Conservation (phyloP, 2,888 invertebrate species). For the Pseudococcus longispinus region DNA sequence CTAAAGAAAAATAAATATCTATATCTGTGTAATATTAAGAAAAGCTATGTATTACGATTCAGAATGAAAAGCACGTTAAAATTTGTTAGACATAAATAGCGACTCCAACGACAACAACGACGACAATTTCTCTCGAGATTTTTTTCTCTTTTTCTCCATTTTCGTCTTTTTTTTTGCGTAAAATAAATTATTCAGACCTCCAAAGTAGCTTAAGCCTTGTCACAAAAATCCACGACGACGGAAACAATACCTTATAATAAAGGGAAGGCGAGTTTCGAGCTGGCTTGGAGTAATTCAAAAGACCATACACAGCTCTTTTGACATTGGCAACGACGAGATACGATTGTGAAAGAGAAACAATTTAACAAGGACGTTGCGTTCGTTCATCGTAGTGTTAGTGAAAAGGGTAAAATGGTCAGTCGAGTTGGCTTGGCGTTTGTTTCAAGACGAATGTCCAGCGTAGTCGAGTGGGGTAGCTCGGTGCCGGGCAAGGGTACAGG, state of each 20-base stretch:
- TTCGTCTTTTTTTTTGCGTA: not conserved
- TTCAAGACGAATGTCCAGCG: not conserved
- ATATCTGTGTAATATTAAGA: not conserved
- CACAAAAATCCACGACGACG: not conserved
- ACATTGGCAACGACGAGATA: slow-evolving; percentile 13
- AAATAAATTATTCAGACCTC: slow-evolving; percentile 41
- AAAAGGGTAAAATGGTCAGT: slow-evolving; percentile 39
- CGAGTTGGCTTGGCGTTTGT: not conserved
- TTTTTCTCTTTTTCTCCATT: not conserved
- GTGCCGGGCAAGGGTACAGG: not conserved
- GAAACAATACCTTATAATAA: not conserved
- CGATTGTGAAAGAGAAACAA: slow-evolving; percentile 33
- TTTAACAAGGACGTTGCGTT: slow-evolving; percentile 27
- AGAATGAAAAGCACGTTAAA: not conserved
- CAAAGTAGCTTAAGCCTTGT: slow-evolving; percentile 27
- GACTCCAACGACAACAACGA: not conserved
- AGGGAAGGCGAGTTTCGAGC: not conserved
- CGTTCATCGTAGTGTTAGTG: not conserved
- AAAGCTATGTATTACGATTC: not conserved
- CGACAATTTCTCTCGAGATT: not conserved
- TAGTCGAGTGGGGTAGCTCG: not conserved
- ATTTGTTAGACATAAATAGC: not conserved
- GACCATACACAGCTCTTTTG: slow-evolving; percentile 23
- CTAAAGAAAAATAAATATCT: not conserved
- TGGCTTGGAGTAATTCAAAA: slow-evolving; percentile 32